Evolutionary conservation across 2,888 invertebrate genomes (phyloP).

Genomic region (Drosophila kuntzei): DNA sequence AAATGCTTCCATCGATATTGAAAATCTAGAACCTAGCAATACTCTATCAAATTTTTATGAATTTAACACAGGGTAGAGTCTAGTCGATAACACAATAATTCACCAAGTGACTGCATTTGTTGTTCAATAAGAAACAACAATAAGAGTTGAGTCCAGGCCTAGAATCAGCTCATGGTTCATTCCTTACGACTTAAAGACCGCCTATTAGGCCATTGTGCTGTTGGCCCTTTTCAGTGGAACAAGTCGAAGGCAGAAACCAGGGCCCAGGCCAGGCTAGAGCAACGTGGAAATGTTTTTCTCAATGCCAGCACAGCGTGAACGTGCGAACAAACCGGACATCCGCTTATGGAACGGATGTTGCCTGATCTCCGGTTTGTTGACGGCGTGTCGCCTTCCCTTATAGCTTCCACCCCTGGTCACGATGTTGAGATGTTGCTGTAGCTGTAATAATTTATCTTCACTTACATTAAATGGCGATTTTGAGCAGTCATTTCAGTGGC

Average conservation of each 20-base stretch:
- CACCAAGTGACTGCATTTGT: not conserved
- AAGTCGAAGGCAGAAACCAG: conserved; percentile 1
- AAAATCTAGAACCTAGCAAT: not conserved
- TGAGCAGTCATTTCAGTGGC: conserved; percentile 40
- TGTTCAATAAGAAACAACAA: not conserved
- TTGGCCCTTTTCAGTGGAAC: not conserved
- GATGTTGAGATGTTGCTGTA: conserved; percentile 19
- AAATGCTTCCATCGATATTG: not conserved
- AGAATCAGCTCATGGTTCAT: not conserved
- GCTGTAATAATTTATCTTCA: conserved; percentile 69
- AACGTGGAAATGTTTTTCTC: conserved; percentile 41
- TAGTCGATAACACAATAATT: not conserved
- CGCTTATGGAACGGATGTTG: conserved; percentile 76
- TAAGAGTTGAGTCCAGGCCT: not conserved
- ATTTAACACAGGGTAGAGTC: not conserved
- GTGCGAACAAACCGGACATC: conserved; percentile 77
- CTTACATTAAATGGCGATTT: conserved; percentile 71
- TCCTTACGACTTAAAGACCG: not conserved
- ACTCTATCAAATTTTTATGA: not conserved
- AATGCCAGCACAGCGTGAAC: conserved; percentile 65
- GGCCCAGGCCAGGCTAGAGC: not conserved
- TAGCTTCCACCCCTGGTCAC: conserved; percentile 4
- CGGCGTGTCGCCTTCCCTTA: conserved; percentile 42
- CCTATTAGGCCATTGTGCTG: conserved; percentile 10
- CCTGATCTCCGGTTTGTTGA: conserved; percentile 76